Percentiles rank a stretch among this genome's conserved stretches.
Conservation (phyloP, 2,797 vertebrate species). For the Platyrinchus mystaceus region DNA sequence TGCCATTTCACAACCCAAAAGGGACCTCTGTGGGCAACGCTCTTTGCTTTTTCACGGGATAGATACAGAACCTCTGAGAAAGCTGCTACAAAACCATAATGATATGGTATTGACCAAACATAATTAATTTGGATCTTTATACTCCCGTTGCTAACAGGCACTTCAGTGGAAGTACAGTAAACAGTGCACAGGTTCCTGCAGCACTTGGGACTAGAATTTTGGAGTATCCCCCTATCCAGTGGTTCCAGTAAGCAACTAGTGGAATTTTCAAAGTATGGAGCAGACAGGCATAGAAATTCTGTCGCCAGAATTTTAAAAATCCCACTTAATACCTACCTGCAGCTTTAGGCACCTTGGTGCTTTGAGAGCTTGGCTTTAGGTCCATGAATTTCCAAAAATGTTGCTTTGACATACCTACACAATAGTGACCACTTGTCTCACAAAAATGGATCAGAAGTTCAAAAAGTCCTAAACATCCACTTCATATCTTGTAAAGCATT, state of each 20-base stretch:
- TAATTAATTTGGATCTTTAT: background rate
- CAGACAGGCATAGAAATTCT: background rate
- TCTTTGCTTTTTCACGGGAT: background rate
- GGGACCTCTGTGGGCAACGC: slow-evolving; percentile 17
- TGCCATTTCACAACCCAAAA: background rate
- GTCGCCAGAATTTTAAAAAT: background rate
- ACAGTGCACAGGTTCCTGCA: background rate
- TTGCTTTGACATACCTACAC: background rate
- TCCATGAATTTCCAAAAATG: background rate
- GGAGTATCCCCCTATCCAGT: background rate
- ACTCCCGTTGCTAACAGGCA: background rate
- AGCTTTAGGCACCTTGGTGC: background rate
- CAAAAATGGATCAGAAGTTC: background rate
- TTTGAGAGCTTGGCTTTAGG: background rate
- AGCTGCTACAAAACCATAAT: slow-evolving; percentile 22
- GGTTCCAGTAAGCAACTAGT: background rate
- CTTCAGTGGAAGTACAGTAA: background rate
- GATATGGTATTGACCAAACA: background rate
- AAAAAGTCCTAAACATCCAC: background rate
- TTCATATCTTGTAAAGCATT: background rate
- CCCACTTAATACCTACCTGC: background rate
- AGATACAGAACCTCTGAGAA: slow-evolving; percentile 28
- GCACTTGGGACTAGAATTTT: background rate
- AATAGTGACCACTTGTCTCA: background rate
- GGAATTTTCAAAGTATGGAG: background rate